Conservation (phyloP, 2,888 invertebrate species). For the Eupithecia subfuscata region DNA sequence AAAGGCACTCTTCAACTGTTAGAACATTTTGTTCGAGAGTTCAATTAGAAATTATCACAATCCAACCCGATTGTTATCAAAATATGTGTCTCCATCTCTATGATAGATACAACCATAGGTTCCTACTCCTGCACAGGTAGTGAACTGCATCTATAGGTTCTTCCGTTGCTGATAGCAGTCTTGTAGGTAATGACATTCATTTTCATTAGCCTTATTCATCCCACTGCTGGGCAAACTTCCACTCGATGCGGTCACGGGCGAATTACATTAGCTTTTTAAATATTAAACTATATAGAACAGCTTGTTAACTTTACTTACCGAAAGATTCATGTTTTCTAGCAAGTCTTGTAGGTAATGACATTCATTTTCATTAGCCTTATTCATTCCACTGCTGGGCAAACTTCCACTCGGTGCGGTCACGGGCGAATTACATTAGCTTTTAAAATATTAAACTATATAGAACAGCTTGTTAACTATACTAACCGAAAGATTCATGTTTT, state of each 20-base stretch:
- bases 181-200: background rate
- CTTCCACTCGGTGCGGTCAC: no score
- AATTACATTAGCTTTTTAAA: no score
- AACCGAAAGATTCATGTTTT: no score
- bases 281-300: no score
- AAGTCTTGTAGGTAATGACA: background rate
- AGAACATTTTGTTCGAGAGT: conserved; percentile 51
- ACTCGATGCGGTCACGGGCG: no score
- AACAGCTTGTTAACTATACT: no score
- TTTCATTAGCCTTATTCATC: background rate
- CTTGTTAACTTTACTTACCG: no score
- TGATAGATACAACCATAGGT: background rate
- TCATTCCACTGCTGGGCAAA: no score
- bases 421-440: no score
- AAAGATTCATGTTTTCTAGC: no score
- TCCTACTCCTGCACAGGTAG: background rate
- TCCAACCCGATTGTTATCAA: background rate
- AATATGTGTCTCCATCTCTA: background rate
- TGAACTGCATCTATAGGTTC: background rate
- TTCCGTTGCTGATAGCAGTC: background rate
- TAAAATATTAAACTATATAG: no score
- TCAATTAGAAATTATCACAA: conserved; percentile 46
- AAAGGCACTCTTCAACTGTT: conserved; percentile 60
- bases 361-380: background rate
- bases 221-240: no score